Evolutionary conservation across 2,113 vertebrate species (phyloP).

Genomic region (Tilapia sparmanii): DNA sequence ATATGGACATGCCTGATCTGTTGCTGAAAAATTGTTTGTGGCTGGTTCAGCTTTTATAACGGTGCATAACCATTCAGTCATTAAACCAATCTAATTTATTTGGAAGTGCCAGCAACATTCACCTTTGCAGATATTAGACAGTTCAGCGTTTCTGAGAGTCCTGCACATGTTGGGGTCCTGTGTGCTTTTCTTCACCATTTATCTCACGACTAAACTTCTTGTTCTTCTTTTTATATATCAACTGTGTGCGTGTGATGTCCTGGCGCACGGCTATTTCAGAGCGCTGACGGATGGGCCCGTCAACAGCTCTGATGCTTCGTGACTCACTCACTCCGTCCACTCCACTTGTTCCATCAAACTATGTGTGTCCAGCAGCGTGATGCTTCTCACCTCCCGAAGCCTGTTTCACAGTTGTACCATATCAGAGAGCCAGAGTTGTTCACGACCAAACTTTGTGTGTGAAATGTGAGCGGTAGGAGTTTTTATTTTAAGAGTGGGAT

Average conservation of each 20-base stretch:
- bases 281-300: conserved; percentile 2
- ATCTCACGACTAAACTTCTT: neutral
- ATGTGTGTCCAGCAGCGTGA: neutral
- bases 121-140: neutral
- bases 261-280: neutral
- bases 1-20: neutral
- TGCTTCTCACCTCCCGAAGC: neutral
- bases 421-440: neutral
- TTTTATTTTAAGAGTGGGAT: neutral
- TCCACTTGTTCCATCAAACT: neutral
- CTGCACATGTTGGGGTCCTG: neutral
- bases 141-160: neutral
- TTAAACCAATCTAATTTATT: neutral
- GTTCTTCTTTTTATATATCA: neutral
- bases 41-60: neutral
- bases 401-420: neutral
- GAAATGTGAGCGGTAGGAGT: neutral
- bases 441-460: neutral
- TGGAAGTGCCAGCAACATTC: neutral
- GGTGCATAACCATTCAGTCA: neutral
- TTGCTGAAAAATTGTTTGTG: neutral
- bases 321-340: conserved; percentile 13
- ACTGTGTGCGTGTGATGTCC: neutral
- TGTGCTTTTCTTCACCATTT: neutral
- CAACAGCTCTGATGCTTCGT: conserved; percentile 15